phyloP scores from a whole-genome alignment of 2,888 invertebrate species.

The Carterocephalus palaemon region DNA sequence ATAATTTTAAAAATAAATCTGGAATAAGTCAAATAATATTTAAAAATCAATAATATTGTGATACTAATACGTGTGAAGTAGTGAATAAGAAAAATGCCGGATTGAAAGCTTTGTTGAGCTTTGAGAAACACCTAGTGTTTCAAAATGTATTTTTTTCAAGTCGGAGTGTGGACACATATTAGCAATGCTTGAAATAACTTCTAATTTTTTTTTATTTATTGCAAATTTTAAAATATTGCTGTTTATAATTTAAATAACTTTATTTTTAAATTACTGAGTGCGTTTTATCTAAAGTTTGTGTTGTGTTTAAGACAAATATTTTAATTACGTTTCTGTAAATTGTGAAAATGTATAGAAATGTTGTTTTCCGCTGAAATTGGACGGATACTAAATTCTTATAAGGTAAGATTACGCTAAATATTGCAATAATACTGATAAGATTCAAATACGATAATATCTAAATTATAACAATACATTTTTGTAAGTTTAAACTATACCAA shows the following conservation, averaged over 20 bases:
- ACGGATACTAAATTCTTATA: constrained; percentile 11
- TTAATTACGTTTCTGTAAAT: constrained; percentile 4
- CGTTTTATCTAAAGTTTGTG: background rate
- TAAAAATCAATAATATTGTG: too few relatives aligned
- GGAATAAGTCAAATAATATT: too few relatives aligned
- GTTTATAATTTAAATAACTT: constrained; percentile 21
- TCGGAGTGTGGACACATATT: background rate
- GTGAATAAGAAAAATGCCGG: too few relatives aligned
- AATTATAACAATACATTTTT: too few relatives aligned
- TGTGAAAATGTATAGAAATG: constrained; percentile 22
- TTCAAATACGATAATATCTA: too few relatives aligned
- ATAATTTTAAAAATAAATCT: too few relatives aligned
- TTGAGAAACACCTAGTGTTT: too few relatives aligned
- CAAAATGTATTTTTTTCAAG: background rate
- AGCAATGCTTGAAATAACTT: background rate
- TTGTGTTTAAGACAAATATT: constrained; percentile 6
- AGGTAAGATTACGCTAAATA: constrained; percentile 12
- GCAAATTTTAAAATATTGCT: constrained; percentile 2
- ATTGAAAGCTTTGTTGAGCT: too few relatives aligned
- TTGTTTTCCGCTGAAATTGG: constrained; percentile 11
- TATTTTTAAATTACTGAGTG: constrained; percentile 4
- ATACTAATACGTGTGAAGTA: too few relatives aligned
- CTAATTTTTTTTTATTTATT: background rate
- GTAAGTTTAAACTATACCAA: too few relatives aligned
- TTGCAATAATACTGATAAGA: too few relatives aligned